Evolutionary conservation across 2,888 invertebrate species (phyloP).

Genomic region (Tridacna crocea): DNA sequence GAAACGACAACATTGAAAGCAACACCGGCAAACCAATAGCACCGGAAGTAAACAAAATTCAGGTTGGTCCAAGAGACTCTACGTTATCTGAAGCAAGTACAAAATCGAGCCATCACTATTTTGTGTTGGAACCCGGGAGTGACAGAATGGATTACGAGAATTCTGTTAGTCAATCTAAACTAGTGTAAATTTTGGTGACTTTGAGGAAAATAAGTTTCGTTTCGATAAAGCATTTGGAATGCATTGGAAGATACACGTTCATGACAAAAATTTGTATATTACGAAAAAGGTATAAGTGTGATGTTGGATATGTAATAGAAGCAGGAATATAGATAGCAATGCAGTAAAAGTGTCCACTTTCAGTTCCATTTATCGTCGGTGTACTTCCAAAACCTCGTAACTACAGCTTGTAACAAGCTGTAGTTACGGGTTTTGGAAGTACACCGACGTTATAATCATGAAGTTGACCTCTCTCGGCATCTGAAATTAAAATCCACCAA

Average conservation of each 20-base stretch:
- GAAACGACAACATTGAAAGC: background rate
- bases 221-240: constrained; percentile 25
- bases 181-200: constrained; percentile 30
- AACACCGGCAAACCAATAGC: constrained; percentile 5
- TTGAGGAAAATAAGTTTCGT: constrained; percentile 19
- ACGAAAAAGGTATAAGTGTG: no score
- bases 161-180: constrained; percentile 45
- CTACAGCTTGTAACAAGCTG: no score
- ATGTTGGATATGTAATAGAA: no score
- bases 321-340: no score
- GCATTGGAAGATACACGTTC: background rate
- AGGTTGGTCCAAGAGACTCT: constrained; percentile 39
- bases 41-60: constrained; percentile 13
- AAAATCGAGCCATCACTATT: constrained; percentile 61
- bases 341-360: no score
- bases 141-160: constrained; percentile 46
- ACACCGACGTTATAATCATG: no score
- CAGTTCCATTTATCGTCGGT: no score
- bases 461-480: no score
- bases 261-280: background rate
- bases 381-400: no score
- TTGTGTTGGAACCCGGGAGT: constrained; percentile 52
- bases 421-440: no score
- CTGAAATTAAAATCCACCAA: no score
- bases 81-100: constrained; percentile 33